Percentiles rank a stretch among this genome's conserved stretches.
phyloP scores from a whole-genome alignment of 2,888 invertebrate species.

The Gastrophysa polygoni region DNA sequence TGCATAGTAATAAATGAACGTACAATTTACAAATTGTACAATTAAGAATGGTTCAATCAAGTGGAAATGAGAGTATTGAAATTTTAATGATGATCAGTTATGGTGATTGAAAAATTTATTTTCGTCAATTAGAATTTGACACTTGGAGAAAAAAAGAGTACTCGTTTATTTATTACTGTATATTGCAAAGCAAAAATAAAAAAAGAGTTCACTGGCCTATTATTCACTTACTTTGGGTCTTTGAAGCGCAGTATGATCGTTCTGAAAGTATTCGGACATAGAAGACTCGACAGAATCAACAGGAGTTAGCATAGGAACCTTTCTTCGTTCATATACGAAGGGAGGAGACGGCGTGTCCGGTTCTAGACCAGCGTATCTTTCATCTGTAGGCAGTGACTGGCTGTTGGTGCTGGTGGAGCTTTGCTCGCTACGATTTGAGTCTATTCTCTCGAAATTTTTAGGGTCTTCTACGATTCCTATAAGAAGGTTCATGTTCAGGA shows the following conservation, averaged over 20 bases:
- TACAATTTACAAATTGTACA: no score
- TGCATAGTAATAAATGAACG: no score
- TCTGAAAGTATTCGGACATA: constrained; percentile 52
- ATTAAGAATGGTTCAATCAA: no score
- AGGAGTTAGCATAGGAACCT: constrained; percentile 60
- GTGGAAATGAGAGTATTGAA: no score
- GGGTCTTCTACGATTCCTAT: constrained; percentile 35
- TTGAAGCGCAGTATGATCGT: background rate
- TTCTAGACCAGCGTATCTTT: constrained; percentile 71
- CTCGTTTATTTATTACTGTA: no score
- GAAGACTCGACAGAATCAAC: constrained; percentile 65
- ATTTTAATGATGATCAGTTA: no score
- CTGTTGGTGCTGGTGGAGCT: constrained; percentile 25
- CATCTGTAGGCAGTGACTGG: constrained; percentile 42
- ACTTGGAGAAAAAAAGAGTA: no score
- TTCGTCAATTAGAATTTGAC: no score
- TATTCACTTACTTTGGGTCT: constrained; percentile 1
- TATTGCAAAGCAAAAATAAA: no score
- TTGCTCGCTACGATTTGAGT: constrained; percentile 26
- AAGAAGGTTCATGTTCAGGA: constrained; percentile 8
- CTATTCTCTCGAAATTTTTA: constrained; percentile 23
- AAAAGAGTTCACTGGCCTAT: no score
- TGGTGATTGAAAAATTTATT: no score
- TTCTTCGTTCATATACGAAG: constrained; percentile 3
- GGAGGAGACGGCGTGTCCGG: constrained; percentile 74